phyloP scores from a whole-genome alignment of 2,797 vertebrate genomes.

The Cephalopachus bancanus region DNA sequence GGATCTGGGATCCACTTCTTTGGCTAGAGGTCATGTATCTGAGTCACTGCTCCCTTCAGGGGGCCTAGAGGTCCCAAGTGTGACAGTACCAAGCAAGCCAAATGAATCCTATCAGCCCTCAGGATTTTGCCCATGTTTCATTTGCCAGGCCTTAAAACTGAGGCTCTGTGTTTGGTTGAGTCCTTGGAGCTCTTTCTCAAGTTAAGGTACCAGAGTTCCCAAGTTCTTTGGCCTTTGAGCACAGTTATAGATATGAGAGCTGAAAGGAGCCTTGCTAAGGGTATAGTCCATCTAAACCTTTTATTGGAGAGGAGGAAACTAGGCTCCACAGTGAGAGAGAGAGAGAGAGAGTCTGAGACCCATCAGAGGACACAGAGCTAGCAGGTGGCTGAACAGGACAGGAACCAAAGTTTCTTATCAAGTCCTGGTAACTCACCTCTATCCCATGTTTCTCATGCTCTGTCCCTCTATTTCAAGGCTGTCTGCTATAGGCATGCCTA shows the following conservation, averaged over 20 bases:
- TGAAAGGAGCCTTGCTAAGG: background rate
- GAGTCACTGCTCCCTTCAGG: background rate
- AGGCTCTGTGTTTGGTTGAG: background rate
- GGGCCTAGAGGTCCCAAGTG: background rate
- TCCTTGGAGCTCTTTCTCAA: constrained; percentile 18
- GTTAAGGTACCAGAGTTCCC: constrained; percentile 10
- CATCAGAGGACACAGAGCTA: background rate
- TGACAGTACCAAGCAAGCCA: background rate
- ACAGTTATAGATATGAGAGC: background rate
- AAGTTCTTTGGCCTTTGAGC: constrained; percentile 1
- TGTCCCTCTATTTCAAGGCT: background rate
- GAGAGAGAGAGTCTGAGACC: background rate
- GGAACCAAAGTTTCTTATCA: background rate
- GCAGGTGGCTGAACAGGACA: background rate
- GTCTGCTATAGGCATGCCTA: background rate
- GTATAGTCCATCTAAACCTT: background rate
- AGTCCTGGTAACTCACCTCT: background rate
- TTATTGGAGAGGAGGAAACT: background rate
- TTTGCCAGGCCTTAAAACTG: background rate
- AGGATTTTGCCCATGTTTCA: constrained; percentile 7
- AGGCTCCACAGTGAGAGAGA: background rate
- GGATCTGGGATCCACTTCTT: background rate
- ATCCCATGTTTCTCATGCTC: background rate
- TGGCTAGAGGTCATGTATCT: background rate
- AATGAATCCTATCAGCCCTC: background rate